Conservation (phyloP, 1,140 invertebrate species). For the Scaptomyza graminum region DNA sequence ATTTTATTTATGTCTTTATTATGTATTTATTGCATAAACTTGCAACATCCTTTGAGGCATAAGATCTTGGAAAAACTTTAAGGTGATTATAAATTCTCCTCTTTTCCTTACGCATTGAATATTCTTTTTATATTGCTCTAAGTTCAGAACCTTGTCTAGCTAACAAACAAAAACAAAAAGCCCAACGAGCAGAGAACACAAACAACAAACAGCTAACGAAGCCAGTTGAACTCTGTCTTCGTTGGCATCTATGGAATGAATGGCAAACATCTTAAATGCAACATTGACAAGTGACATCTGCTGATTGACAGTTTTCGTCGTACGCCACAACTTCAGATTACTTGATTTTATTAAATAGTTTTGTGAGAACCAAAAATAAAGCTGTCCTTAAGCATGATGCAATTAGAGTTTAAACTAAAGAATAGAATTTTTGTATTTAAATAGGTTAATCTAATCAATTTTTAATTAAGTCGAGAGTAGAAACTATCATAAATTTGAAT, state of each 20-base stretch:
- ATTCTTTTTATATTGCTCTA: too few relatives aligned
- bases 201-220: conserved; percentile 40
- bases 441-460: too few relatives aligned
- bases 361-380: conserved; percentile 12
- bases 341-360: conserved; percentile 22
- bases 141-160: too few relatives aligned
- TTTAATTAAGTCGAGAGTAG: too few relatives aligned
- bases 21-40: too few relatives aligned
- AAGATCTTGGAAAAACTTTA: too few relatives aligned
- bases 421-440: too few relatives aligned
- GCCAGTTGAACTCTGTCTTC: conserved; percentile 36
- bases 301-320: conserved; percentile 59
- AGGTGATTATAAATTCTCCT: too few relatives aligned
- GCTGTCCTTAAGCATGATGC: not conserved
- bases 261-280: conserved; percentile 56
- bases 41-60: not conserved
- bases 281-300: conserved; percentile 56
- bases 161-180: conserved; percentile 9
- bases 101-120: too few relatives aligned
- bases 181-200: not conserved
- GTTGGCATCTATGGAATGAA: conserved; percentile 47
- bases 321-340: conserved; percentile 23
- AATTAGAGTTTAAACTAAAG: too few relatives aligned
- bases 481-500: not conserved
- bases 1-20: too few relatives aligned